These are phyloP conservation scores for Origma solitaria DNA, from an alignment of 2,113 vertebrate species.

Conservation along the genomic window DNA sequence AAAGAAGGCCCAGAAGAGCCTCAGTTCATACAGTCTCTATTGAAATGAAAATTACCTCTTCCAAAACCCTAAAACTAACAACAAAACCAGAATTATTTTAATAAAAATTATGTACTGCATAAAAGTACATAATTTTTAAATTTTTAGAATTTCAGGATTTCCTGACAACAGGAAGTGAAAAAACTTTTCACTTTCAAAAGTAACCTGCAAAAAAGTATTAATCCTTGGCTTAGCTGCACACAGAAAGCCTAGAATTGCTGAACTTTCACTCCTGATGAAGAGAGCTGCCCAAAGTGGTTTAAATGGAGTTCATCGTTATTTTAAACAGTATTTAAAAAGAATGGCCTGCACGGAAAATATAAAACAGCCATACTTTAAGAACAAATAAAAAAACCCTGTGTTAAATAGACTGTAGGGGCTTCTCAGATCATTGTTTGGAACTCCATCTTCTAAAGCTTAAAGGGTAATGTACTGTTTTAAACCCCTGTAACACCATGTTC, in stretches of 20 bases:
- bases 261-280: not conserved
- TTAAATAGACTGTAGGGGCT: not conserved
- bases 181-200: not conserved
- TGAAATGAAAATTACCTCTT: not conserved
- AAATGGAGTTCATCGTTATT: not conserved
- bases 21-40: not conserved
- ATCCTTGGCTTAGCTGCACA: not conserved
- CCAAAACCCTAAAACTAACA: not conserved
- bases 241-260: not conserved
- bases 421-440: not conserved
- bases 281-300: not conserved
- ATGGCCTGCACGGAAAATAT: too few relatives aligned
- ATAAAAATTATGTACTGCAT: not conserved
- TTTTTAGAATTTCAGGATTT: not conserved
- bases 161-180: not conserved
- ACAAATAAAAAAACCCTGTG: fast-evolving
- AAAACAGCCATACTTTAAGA: not conserved
- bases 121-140: too few relatives aligned
- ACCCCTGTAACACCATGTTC: not conserved
- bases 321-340: not conserved
- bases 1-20: not conserved
- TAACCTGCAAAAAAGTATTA: not conserved
- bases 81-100: not conserved
- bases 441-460: not conserved
- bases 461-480: not conserved